Conservation (phyloP, 2,888 invertebrate genomes). For the Odontothrips loti region DNA sequence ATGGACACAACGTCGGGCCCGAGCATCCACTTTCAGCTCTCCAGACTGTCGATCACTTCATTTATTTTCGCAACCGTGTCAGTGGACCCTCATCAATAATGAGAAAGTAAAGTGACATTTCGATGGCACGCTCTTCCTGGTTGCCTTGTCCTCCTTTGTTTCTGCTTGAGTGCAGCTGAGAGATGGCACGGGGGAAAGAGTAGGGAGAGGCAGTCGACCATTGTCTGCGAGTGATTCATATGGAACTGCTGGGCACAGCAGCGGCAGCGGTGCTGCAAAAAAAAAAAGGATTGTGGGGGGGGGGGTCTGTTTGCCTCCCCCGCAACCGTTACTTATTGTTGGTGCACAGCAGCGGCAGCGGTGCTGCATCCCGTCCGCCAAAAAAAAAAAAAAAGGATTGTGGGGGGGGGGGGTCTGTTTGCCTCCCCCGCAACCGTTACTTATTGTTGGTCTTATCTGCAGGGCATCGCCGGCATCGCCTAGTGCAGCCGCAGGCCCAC, state of each 20-base stretch:
- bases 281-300: not conserved
- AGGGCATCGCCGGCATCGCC: not conserved
- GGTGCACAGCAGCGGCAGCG: no score
- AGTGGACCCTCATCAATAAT: no score
- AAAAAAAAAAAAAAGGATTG: no score
- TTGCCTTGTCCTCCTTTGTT: not conserved
- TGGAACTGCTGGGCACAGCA: slow-evolving; percentile 10
- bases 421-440: not conserved
- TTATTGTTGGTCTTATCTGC: slow-evolving; percentile 4
- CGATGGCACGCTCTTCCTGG: not conserved
- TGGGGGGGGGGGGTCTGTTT: not conserved
- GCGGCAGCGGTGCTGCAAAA: not conserved
- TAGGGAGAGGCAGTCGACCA: not conserved
- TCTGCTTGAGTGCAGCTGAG: slow-evolving; percentile 3
- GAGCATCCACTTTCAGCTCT: no score
- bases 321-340: slow-evolving; percentile 14
- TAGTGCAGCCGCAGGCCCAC: not conserved
- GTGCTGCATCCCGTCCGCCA: no score
- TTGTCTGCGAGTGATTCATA: slow-evolving; percentile 22
- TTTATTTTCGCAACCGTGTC: no score
- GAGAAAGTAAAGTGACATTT: slow-evolving; percentile 5
- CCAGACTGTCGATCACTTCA: no score
- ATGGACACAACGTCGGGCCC: no score
- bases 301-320: not conserved
- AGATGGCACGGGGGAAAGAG: not conserved